Base-by-base conservation (phyloP, 2,113 vertebrate species). In the Notarius lentiginosus region DNA sequence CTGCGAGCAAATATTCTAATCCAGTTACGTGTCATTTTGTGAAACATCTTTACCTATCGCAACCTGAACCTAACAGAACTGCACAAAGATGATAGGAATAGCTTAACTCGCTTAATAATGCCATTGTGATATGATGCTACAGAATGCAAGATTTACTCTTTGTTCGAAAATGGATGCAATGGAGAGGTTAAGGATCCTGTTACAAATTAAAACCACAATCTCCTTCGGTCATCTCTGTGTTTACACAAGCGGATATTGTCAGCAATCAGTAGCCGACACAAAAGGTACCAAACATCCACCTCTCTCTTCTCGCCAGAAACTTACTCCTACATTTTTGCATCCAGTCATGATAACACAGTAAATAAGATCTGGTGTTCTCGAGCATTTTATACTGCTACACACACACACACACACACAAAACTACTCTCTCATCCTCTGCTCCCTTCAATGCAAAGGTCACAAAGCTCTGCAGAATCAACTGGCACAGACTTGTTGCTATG, bases 371-470 rank as follows among this genome's bases (percentile, higher is more conserved):
- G n/a, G 51, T 17, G 7, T 58, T 58, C 55, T 41, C 41, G 41
- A 41, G 41, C n/a, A 34, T 58, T 79, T 18, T 41, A 60, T 56
- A 30, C 15, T 18, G 3, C 17, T 30, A 30, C 8, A 58, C 53
- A 53, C 7, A 10, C 11, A 12, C 53, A 34, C 12, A 10, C 12
- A 55, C 51, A 79, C 22, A 1, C 7, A 7, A 8, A 20, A 30
- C 22, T 9, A 79, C n/a, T 20, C 30, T 14, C 61, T 10, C 79
- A 24, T 41, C 14, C 18, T 9, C 63, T 83, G 14, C 15, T 49
- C 12, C 34, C 15, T 4, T 27, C 20, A 58, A 55, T 73, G 17
- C 24, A 86, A 86, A 86, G 61, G 53, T 82, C 55, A 86, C 55
- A 72, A 60, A 41, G 51, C 20, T 80, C 15, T 47, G 20, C 27